Evolutionary conservation across 2,888 invertebrate species (phyloP).

Genomic region (Lasiommata megera): DNA sequence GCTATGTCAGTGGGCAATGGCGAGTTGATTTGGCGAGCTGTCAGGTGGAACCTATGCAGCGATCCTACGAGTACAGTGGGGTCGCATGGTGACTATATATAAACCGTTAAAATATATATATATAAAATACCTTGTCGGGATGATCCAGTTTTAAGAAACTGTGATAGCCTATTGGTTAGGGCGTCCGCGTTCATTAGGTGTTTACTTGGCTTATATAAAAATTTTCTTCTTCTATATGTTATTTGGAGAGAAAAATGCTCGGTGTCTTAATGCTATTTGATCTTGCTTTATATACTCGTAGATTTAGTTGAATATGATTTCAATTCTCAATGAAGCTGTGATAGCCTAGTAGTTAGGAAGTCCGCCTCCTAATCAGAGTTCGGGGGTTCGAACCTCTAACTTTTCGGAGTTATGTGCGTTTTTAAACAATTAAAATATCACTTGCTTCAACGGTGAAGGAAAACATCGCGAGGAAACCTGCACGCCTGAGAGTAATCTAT

Average conservation of each 20-base stretch:
- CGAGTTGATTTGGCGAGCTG: slow-evolving; percentile 33
- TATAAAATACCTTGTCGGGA: no score
- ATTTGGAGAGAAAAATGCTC: slow-evolving; percentile 28
- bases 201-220: slow-evolving; percentile 68
- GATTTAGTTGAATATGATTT: neutral
- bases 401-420: no score
- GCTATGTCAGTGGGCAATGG: slow-evolving; percentile 28
- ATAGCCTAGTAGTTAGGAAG: no score
- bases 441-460: no score
- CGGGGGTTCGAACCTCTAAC: no score
- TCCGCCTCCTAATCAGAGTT: no score
- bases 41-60: slow-evolving; percentile 35
- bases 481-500: no score
- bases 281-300: slow-evolving; percentile 14
- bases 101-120: neutral
- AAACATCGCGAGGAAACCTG: no score
- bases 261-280: slow-evolving; percentile 31
- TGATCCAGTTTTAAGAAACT: no score
- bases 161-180: no score
- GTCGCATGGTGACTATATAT: neutral
- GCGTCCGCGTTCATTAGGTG: slow-evolving; percentile 76
- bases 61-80: slow-evolving; percentile 14
- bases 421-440: no score
- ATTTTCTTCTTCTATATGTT: slow-evolving; percentile 43
- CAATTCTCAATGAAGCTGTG: no score